A percentile compares a stretch with the other conserved stretches of the same genome.
These are phyloP conservation scores for Cyanistes caeruleus DNA, from an alignment of 2,113 vertebrate species.

Conservation along the genomic window DNA sequence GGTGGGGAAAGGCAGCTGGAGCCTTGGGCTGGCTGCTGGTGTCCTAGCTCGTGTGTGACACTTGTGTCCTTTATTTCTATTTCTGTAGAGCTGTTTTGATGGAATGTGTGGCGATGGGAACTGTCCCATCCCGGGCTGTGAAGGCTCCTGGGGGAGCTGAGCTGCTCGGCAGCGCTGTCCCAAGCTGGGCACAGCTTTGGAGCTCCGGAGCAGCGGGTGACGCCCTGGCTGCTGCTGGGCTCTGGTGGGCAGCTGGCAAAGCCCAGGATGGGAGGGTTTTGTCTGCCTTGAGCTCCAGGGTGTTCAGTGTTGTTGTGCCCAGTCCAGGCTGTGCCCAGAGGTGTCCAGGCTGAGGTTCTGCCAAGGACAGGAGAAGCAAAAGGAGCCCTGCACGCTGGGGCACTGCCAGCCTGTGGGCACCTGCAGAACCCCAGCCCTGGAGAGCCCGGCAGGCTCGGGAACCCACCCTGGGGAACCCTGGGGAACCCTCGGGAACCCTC, in stretches of 20 bases:
- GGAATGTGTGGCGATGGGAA: neutral
- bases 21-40: neutral
- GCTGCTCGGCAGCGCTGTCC: neutral
- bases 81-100: neutral
- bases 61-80: conserved; percentile 33
- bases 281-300: neutral
- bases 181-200: neutral
- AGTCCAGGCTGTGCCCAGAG: neutral
- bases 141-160: neutral
- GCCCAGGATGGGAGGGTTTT: neutral
- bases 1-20: conserved; percentile 12
- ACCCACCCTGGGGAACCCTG: conserved; percentile 26
- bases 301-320: neutral
- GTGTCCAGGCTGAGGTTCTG: neutral
- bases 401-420: neutral
- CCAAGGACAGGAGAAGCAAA: neutral
- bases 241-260: neutral
- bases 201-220: neutral
- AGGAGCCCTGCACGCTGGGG: neutral
- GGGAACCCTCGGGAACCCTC: conserved; percentile 21
- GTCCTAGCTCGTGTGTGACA: neutral
- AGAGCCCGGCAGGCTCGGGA: neutral
- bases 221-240: accelerated
- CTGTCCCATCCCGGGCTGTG: neutral
- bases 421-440: neutral